Percentiles rank a stretch among this genome's conserved stretches.
Evolutionary conservation across 1,140 invertebrate genomes (phyloP).

Genomic region (Drosophila malerkotliana): DNA sequence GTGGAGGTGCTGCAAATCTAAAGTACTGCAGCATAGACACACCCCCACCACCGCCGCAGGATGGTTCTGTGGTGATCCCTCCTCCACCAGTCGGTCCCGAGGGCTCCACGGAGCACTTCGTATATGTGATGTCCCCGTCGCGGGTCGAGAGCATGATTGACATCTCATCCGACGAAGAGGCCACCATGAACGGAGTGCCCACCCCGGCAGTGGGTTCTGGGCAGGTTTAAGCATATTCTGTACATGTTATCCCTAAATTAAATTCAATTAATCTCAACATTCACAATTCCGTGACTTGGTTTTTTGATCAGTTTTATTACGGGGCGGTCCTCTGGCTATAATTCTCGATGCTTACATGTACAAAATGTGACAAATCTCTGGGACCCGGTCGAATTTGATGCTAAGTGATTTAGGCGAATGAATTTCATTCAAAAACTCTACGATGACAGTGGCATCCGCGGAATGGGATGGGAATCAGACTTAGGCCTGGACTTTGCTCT

Average conservation of each 20-base stretch:
- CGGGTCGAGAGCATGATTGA: conserved; percentile 83
- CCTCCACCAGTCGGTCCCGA: conserved; percentile 46
- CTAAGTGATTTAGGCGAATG: conserved; percentile 72
- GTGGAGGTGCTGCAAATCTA: conserved; percentile 42
- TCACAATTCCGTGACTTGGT: background rate
- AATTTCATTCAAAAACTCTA: conserved; percentile 77
- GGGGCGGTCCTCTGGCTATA: conserved; percentile 13
- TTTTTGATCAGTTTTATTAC: conserved; percentile 29
- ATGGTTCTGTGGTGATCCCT: conserved; percentile 39
- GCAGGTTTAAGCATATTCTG: conserved; percentile 30
- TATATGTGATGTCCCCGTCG: conserved; percentile 82
- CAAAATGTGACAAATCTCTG: conserved; percentile 45
- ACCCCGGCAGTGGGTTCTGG: conserved; percentile 17
- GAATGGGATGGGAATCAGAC: background rate
- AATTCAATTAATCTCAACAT: conserved; percentile 31
- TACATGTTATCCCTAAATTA: conserved; percentile 39
- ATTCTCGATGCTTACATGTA: conserved; percentile 17
- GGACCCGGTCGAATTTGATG: conserved; percentile 47
- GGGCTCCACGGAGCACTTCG: conserved; percentile 75
- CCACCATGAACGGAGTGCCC: conserved; percentile 60
- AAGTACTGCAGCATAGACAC: conserved; percentile 77
- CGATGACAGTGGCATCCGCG: conserved; percentile 27
- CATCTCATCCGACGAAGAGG: conserved; percentile 80
- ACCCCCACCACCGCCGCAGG: conserved; percentile 59
- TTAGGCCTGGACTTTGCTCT: conserved; percentile 88